phyloP scores from a whole-genome alignment of 2,113 vertebrate species.

The Paramisgurnus dabryanus region DNA sequence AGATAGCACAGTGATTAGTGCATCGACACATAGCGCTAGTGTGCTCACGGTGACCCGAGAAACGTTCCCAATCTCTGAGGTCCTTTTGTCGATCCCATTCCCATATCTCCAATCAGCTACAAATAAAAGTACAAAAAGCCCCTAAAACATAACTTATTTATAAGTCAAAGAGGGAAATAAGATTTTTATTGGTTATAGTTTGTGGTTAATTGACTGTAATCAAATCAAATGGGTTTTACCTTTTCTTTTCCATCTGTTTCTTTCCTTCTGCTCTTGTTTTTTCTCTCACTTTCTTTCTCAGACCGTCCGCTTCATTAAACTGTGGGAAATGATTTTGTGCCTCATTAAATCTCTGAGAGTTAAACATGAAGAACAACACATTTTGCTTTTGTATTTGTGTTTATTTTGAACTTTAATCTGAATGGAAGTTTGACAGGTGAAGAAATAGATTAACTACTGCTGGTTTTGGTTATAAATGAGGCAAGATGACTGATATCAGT shows the following conservation, averaged over 20 bases:
- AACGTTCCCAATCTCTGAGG: too few relatives aligned
- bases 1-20: too few relatives aligned
- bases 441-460: not conserved
- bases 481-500: not conserved
- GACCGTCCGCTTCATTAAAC: conserved; percentile 41
- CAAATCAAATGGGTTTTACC: not conserved
- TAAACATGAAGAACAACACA: conserved; percentile 2
- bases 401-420: conserved; percentile 18
- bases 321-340: conserved; percentile 48
- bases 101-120: too few relatives aligned
- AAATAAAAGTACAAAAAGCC: too few relatives aligned
- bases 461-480: not conserved
- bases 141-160: too few relatives aligned
- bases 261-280: conserved; percentile 10
- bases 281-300: not conserved
- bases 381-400: conserved; percentile 29
- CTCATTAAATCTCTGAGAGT: conserved; percentile 40
- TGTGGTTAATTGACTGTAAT: not conserved
- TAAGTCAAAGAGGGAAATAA: too few relatives aligned
- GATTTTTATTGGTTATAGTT: not conserved
- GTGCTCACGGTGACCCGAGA: too few relatives aligned
- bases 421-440: not conserved
- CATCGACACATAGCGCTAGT: too few relatives aligned
- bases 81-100: too few relatives aligned
- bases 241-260: conserved; percentile 1